Conservation (phyloP, 37 sponge, comb jelly and placozoan genomes). For the Chondrilla cf. caribensis region DNA sequence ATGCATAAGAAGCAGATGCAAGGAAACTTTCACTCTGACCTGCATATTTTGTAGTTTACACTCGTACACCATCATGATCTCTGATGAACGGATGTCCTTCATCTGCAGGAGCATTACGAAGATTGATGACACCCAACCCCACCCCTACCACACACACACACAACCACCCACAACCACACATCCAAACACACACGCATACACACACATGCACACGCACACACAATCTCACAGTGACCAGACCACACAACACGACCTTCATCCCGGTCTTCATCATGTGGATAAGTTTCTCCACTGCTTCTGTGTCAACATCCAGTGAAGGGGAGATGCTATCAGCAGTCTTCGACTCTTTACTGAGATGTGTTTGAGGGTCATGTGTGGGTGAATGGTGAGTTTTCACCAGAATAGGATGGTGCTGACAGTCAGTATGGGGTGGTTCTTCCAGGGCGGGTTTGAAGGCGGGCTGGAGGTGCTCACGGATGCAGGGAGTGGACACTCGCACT, state of each 20-base stretch:
- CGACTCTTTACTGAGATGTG: not conserved
- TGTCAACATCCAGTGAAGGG: not conserved
- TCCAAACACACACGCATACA: too few species aligned
- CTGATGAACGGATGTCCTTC: constrained; percentile 38
- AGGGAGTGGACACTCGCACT: not conserved
- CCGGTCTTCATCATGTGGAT: constrained; percentile 49
- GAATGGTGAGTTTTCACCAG: too few species aligned
- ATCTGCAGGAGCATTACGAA: constrained; percentile 8
- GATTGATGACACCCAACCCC: too few species aligned
- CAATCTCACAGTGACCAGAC: too few species aligned
- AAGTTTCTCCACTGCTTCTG: constrained; percentile 8
- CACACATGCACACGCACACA: not conserved
- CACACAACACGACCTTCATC: constrained; percentile 12
- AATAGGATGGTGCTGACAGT: too few species aligned
- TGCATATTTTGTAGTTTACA: constrained; percentile 52
- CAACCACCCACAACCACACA: too few species aligned
- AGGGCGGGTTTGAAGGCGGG: not conserved
- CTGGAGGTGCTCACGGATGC: not conserved
- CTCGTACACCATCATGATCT: constrained; percentile 61
- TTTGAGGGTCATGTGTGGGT: not conserved
- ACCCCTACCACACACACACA: too few species aligned
- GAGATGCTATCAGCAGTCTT: not conserved
- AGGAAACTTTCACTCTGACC: constrained; percentile 8
- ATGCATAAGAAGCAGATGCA: too few species aligned
- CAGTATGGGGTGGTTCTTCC: not conserved